Evolutionary conservation across 2,113 vertebrate genomes (phyloP).

Genomic region (Pluvianellus socialis): DNA sequence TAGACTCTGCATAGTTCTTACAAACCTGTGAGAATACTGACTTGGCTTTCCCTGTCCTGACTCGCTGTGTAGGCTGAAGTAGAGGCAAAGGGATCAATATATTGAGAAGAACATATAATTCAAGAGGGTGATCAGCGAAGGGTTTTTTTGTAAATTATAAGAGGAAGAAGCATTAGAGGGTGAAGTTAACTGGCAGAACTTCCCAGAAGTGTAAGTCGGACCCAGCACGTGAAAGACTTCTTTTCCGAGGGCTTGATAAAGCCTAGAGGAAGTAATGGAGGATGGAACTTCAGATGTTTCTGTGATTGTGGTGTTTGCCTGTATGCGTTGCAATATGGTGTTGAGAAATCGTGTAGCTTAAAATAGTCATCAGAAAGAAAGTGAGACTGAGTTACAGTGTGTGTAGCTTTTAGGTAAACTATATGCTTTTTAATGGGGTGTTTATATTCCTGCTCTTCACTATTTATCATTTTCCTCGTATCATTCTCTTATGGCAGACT

Average conservation of each 20-base stretch:
- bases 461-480: not conserved
- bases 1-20: not conserved
- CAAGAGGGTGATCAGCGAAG: not conserved
- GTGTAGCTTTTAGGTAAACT: not conserved
- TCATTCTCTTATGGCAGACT: not conserved
- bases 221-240: fast-evolving
- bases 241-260: not conserved
- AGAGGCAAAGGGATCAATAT: not conserved
- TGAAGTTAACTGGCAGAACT: not conserved
- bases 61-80: not conserved
- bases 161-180: not conserved
- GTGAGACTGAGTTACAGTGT: not conserved
- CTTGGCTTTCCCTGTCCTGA: not conserved
- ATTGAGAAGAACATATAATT: not conserved
- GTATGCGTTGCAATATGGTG: not conserved
- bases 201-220: not conserved
- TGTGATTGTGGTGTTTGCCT: not conserved
- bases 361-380: not conserved
- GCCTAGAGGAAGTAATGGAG: not conserved
- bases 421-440: not conserved
- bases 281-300: not conserved
- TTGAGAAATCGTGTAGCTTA: not conserved
- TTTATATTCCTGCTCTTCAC: not conserved
- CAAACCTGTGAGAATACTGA: not conserved
- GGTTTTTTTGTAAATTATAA: not conserved